A percentile compares a stretch with the other conserved stretches of the same genome.
Conservation (phyloP, 2,797 vertebrate species). For the Rousettus madagascariensis region DNA sequence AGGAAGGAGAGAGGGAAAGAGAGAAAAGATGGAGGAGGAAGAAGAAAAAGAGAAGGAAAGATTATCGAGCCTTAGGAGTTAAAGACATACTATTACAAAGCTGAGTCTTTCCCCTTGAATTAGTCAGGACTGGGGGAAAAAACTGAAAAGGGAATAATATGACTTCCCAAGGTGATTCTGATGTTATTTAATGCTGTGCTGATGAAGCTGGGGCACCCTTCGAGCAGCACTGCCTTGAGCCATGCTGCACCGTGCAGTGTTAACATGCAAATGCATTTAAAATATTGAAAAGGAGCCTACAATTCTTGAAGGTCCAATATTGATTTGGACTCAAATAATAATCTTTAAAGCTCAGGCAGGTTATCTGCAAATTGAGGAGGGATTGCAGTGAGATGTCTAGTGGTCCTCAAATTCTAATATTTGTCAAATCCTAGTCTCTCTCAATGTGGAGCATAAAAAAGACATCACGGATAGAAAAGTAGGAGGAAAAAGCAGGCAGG, state of each 20-base stretch:
- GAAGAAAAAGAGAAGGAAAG: neutral
- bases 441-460: neutral
- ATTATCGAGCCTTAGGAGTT: neutral
- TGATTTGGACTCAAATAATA: neutral
- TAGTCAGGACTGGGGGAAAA: neutral
- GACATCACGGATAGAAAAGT: neutral
- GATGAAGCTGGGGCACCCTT: neutral
- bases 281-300: neutral
- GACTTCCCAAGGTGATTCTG: neutral
- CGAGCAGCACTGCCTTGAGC: neutral
- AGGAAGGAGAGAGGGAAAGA: neutral
- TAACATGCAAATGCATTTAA: neutral
- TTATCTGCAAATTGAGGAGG: conserved; percentile 20
- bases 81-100: neutral
- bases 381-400: neutral
- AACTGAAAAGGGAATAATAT: neutral
- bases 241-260: neutral
- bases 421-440: neutral
- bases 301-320: conserved; percentile 29
- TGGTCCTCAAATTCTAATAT: neutral
- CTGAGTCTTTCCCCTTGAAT: neutral
- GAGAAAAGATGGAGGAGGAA: neutral
- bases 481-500: neutral
- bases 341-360: conserved; percentile 4
- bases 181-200: neutral